Evolutionary conservation across 2,888 invertebrate species (phyloP).

Genomic region (Lasioglossum figueresi): DNA sequence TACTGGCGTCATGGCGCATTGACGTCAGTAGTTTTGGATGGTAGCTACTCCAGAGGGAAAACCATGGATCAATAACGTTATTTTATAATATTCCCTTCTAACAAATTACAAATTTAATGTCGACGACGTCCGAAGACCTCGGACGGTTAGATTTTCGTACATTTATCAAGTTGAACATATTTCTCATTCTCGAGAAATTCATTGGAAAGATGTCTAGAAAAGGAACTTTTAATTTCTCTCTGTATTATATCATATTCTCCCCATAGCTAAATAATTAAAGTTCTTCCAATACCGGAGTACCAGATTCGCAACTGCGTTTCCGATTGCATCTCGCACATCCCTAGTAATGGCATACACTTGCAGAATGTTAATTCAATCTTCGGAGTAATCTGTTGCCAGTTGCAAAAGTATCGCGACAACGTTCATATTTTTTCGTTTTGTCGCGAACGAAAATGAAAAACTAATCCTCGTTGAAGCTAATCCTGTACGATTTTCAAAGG

Average conservation of each 20-base stretch:
- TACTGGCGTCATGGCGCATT: background rate
- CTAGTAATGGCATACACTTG: background rate
- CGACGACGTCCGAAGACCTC: background rate
- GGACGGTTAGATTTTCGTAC: background rate
- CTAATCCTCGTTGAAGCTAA: background rate
- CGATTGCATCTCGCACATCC: background rate
- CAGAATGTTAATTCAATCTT: conserved; percentile 22
- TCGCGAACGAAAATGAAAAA: background rate
- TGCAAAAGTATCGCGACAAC: conserved; percentile 3
- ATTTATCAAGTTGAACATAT: background rate
- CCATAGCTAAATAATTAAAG: background rate
- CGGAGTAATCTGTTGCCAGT: conserved; percentile 21
- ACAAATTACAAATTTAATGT: background rate
- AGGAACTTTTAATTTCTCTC: background rate
- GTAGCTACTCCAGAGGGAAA: background rate
- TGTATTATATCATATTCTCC: background rate
- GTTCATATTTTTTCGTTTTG: background rate
- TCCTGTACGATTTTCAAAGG: background rate
- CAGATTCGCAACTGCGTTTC: background rate
- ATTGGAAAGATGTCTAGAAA: background rate
- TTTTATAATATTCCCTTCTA: background rate
- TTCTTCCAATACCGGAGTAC: background rate
- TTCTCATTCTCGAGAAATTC: background rate
- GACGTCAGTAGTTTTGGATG: background rate
- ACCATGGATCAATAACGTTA: background rate